Conservation (phyloP, 2,888 invertebrate species). For the Erebia ligea region DNA sequence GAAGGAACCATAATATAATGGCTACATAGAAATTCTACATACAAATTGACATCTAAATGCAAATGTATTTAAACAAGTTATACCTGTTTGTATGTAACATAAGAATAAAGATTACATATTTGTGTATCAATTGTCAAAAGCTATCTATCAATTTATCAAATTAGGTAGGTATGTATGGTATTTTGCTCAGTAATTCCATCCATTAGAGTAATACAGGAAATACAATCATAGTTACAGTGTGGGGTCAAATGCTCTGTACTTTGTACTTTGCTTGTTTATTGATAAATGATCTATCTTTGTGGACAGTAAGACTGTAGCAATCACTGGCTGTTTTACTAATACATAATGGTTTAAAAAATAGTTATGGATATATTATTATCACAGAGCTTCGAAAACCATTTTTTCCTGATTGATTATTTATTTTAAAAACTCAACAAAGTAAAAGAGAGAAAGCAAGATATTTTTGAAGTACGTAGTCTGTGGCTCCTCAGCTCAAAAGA, state of each 20-base stretch:
- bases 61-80: background rate
- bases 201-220: conserved; percentile 19
- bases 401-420: too few species aligned
- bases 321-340: too few species aligned
- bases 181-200: background rate
- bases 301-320: background rate
- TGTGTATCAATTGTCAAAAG: background rate
- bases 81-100: background rate
- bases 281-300: conserved; percentile 25
- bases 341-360: too few species aligned
- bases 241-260: conserved; percentile 28
- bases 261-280: conserved; percentile 33
- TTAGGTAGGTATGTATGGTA: background rate
- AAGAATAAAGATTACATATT: background rate
- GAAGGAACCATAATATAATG: background rate
- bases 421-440: too few species aligned
- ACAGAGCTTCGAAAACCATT: too few species aligned
- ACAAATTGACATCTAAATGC: background rate
- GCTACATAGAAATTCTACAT: background rate
- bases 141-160: background rate
- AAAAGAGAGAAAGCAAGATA: background rate
- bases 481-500: too few species aligned
- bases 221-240: conserved; percentile 1
- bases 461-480: too few species aligned
- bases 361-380: too few species aligned